phyloP scores from a whole-genome alignment of 30 jellyfish, hydroid and myxozoan species.

The Chrysaora quinquecirrha region DNA sequence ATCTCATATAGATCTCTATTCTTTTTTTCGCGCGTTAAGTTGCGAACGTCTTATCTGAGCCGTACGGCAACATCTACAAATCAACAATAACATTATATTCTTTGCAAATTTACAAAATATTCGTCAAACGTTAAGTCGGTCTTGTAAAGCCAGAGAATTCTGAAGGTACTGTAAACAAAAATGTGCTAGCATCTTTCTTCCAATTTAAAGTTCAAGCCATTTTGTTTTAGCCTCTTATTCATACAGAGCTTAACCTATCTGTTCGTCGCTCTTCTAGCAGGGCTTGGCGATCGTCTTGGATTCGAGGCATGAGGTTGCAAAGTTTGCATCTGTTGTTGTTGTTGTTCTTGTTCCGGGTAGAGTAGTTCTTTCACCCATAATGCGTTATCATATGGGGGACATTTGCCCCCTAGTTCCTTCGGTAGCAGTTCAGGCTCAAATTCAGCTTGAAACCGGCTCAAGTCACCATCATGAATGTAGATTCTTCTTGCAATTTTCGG shows the following conservation, averaged over 20 bases:
- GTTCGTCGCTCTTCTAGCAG: conserved; percentile 26
- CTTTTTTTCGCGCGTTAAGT: too few relatives aligned
- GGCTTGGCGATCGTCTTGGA: conserved; percentile 45
- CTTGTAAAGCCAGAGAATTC: too few relatives aligned
- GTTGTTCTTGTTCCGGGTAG: conserved; percentile 80
- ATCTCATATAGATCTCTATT: too few relatives aligned
- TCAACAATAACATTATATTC: too few relatives aligned
- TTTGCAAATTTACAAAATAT: too few relatives aligned
- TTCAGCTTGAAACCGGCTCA: conserved; percentile 77
- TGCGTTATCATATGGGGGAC: conserved; percentile 79
- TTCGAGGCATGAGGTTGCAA: conserved; percentile 26
- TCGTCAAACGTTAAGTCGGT: too few relatives aligned
- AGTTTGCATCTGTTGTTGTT: conserved; percentile 35
- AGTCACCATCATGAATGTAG: conserved; percentile 91
- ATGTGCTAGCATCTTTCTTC: too few relatives aligned
- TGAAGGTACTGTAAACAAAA: too few relatives aligned
- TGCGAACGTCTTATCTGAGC: too few relatives aligned
- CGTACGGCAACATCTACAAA: too few relatives aligned
- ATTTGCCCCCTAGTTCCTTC: conserved; percentile 83
- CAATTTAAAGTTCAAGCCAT: too few relatives aligned
- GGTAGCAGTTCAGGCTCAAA: conserved; percentile 76
- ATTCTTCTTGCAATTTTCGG: conserved; percentile 76
- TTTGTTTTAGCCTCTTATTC: background rate
- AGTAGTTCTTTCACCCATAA: conserved; percentile 87
- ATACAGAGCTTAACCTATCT: background rate